Evolutionary conservation across 2,113 vertebrate species (phyloP), one percentile per base, ranked within the genome.

Genomic region (Hipposideros armiger): DNA sequence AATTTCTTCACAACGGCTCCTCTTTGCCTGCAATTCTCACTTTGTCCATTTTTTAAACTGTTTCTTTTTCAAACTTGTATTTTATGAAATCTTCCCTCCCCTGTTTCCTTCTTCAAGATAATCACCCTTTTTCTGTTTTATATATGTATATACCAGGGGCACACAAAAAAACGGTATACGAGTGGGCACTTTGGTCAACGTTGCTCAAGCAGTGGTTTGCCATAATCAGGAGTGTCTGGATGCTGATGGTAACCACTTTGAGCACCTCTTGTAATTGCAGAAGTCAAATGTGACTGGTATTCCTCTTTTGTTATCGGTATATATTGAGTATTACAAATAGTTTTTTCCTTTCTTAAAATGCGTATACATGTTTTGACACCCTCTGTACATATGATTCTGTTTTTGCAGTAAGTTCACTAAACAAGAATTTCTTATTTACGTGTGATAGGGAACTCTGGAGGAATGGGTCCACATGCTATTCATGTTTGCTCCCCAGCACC

Each of bases 61-160:
- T 36, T 66, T 72, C 42, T 56, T 90, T 96, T 91, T 83, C 56
- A 95, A 95, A 40, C 3, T 26, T 67, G 16, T 64, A 13, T 89
- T 77, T 62, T 64, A 87, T n/a, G 14, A 36, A 67, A 86, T 28
- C 32, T 81, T 88, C 50, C 11, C 24, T 89, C 91, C 36, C 14
- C 14, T 47, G 5, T 67, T 47, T 92, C 24, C 1, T 89, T 45
- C 54, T 74, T 17, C 6, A 52, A 83, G 30, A 89, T 8, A 86
- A 81, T 73, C 32, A 28, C 2, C 3, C 50, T 30, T n/a, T 36
- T 19, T 22, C 60, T 40, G 4, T 52, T 62, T 14, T 70, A 45
- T 5, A 67, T 62, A 8, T 26, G 32, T 64, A 36, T 11, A 50
- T 50, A 50, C 47, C 13, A 11, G 1, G 47, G 47, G 8, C 13